Conservation (phyloP, 1,140 invertebrate genomes). For the Platyura marginata region DNA sequence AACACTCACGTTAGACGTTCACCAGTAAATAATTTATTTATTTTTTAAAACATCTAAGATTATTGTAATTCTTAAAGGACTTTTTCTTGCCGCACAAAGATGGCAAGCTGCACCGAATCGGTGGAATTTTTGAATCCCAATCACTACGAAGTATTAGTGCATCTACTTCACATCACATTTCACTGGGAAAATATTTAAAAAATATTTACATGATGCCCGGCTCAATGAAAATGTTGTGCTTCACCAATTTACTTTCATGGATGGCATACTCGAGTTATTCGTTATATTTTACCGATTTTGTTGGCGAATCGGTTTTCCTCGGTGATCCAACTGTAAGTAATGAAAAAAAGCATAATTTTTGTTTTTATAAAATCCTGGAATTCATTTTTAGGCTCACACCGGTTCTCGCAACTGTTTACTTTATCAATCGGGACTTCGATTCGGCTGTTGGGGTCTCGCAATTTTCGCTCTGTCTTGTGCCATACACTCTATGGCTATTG, state of each 20-base stretch:
- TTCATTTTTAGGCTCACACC: slow-evolving; percentile 28
- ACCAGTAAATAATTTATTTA: too few relatives aligned
- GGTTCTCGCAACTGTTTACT: slow-evolving; percentile 24
- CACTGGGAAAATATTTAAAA: slow-evolving; percentile 41
- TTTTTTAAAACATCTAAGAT: too few relatives aligned
- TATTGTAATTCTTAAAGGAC: too few relatives aligned
- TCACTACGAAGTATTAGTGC: too few relatives aligned
- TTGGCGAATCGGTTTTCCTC: slow-evolving; percentile 60
- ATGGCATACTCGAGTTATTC: slow-evolving; percentile 77
- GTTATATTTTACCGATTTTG: slow-evolving; percentile 74
- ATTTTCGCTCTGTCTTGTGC: slow-evolving; percentile 70
- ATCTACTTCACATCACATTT: too few relatives aligned
- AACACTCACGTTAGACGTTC: too few relatives aligned
- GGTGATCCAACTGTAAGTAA: slow-evolving; percentile 43
- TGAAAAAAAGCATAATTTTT: not conserved
- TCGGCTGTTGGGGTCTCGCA: slow-evolving; percentile 71
- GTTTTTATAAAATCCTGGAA: not conserved
- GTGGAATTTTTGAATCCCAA: too few relatives aligned
- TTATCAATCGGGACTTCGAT: slow-evolving; percentile 61
- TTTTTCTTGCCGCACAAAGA: too few relatives aligned
- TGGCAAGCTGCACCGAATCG: too few relatives aligned
- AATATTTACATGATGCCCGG: slow-evolving; percentile 62
- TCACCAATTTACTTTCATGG: slow-evolving; percentile 74
- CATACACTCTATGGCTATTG: slow-evolving; percentile 58
- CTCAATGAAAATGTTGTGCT: slow-evolving; percentile 51